These are phyloP conservation scores for Melanostigma gelatinosum DNA, from an alignment of 2,113 vertebrate species.

Conservation along the genomic window DNA sequence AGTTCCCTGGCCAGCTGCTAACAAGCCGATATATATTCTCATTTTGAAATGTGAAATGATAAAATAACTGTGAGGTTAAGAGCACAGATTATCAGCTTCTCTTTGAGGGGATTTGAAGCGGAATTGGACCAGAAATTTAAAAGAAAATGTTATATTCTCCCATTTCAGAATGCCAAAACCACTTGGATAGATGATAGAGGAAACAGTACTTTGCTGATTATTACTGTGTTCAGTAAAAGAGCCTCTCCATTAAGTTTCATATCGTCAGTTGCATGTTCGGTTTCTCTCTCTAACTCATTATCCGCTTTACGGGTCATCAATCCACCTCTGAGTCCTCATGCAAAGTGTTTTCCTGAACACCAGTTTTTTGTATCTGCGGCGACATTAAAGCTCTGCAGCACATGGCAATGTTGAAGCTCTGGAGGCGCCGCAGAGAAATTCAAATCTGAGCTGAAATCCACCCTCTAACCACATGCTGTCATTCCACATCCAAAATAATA, in stretches of 20 bases:
- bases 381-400: neutral
- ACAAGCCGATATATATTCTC: neutral
- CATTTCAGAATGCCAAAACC: conserved; percentile 1
- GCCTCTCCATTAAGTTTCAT: neutral
- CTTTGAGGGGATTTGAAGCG: conserved; percentile 31
- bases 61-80: conserved; percentile 6
- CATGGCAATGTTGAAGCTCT: conserved; percentile 8
- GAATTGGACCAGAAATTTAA: conserved; percentile 1
- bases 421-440: conserved; percentile 5
- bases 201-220: neutral
- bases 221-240: neutral
- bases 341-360: neutral
- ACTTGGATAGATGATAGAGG: conserved; percentile 18
- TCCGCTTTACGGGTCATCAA: neutral
- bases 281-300: neutral
- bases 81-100: conserved; percentile 10
- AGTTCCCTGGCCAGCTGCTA: conserved; percentile 25
- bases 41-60: conserved; percentile 12
- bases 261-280: neutral
- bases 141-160: neutral
- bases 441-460: conserved; percentile 39
- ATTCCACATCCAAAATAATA: conserved; percentile 47
- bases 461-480: conserved; percentile 55
- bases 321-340: neutral
- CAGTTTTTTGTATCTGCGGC: neutral